Evolutionary conservation across 2,888 invertebrate genomes (phyloP), one percentile per base, ranked within the genome.

Genomic region (Protonemura montana): DNA sequence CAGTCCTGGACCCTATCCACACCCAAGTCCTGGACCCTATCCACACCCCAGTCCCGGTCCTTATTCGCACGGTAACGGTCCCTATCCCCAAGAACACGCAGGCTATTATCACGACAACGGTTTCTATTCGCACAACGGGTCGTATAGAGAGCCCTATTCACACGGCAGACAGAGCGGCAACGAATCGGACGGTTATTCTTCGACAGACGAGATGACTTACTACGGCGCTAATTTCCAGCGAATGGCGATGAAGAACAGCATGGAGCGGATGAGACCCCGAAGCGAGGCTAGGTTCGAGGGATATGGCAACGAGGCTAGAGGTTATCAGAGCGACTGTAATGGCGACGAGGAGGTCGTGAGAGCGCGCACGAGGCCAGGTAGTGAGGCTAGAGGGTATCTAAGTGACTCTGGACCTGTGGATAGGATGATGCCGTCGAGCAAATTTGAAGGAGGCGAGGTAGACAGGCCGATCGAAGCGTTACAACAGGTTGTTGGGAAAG

Each of bases 201-300:
- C 92, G 0, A 91, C 90, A 42, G 92, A 92, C 87, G 92, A 92
- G 89, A 91, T 91, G 91, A 89, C 90, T 13, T 90, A 90, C 86
- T 90, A 90, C 86, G 88, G 90, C 76, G 88, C 87, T 2, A 86
- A 87, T 13, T 88, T 87, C 82, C 84, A 84, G 76, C 0, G 84
- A 7, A 26, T 13, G 82, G 86, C 86, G 85, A n/a, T 81, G 78
- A 26, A 87, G 35, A 77, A 82, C 41, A 80, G 78, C 78, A 59
- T 59, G 59, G 59, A 59, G 59, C 59, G 59, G 1, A 59, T 59
- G 59, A 3, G 59, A 1, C 59, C 59, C 16, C 59, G 59, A 21
- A 2, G 16, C 16, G 59, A 59, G 21, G 16, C 59, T 2, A 21
- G 59, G 1, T 59, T 16, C 59, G 59, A 10, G 21, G 59, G 59